Evolutionary conservation across 2,797 vertebrate species (phyloP).

Genomic region (Bradypus variegatus): DNA sequence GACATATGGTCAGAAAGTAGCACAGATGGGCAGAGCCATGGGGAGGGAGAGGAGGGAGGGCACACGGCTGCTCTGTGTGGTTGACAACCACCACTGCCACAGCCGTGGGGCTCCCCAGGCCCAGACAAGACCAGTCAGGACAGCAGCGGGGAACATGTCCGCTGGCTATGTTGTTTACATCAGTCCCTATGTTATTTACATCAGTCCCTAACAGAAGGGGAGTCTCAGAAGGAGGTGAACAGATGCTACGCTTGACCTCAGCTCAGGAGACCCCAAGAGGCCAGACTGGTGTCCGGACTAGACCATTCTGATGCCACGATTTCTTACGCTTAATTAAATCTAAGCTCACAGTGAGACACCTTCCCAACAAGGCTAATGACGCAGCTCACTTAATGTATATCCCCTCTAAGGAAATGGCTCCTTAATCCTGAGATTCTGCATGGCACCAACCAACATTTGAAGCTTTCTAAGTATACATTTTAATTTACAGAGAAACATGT

Average conservation of each 20-base stretch:
- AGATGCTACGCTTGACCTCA: neutral
- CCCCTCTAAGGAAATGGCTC: neutral
- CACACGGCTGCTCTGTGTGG: rapidly evolving
- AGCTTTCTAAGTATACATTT: neutral
- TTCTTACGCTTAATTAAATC: neutral
- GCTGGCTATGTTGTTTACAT: neutral
- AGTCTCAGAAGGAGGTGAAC: neutral
- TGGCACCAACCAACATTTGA: neutral
- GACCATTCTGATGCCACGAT: neutral
- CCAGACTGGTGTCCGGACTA: neutral
- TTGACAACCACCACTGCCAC: neutral
- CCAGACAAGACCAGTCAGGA: neutral
- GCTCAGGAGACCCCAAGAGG: too few relatives aligned
- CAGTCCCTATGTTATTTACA: neutral
- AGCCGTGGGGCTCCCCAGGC: neutral
- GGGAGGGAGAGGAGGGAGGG: neutral
- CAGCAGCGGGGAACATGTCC: neutral
- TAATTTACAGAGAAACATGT: neutral
- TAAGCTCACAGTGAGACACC: neutral
- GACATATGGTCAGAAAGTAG: neutral
- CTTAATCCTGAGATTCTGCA: neutral
- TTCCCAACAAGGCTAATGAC: neutral
- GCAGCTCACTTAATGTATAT: neutral
- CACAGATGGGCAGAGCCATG: neutral
- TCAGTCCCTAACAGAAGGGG: neutral